Evolutionary conservation across 1,140 invertebrate genomes (phyloP), one percentile per base, ranked within the genome.

Genomic region (Temnothorax curvispinosus): DNA sequence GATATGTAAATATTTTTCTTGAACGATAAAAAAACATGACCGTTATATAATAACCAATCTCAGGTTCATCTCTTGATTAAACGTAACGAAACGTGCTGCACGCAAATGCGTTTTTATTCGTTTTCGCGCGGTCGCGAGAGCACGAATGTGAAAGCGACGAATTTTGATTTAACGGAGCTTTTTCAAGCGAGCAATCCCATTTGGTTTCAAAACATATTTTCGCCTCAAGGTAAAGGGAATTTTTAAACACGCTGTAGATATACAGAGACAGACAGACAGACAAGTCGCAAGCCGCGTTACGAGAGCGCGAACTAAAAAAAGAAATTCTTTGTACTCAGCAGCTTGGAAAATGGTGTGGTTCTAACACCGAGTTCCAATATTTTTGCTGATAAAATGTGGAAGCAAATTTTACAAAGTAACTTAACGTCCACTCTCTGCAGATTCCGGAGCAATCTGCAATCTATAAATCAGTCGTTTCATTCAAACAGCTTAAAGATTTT

Each of bases 1-100:
- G 18, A 80, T 67, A 38, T 5, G 32, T 50, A 67, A 65, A 78
- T 67, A 78, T 67, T 80, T 67, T 80, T 52, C 32, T 52, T 21
- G 11, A 2, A 38, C 11, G 7, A 35, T 52, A n/a, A 13, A 18
- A 52, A 67, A 65, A 44, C 32, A 21, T 2, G 27, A 44, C 65
- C 11, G 8, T 58, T 76, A 27, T 27, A 27, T 27, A 76, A 52
- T 62, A 50, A 50, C 18, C 62, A 80, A 27, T 80, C 44, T 38
- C 18, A 9, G n/a, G 13, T 1, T 67, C 13, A 11, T 52, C 76
- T 52, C 7, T 32, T 18, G 18, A 80, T 80, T 38, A 67, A 41
- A 52, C n/a, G n/a, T 38, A 58, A 44, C 15, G 41, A 4, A 44
- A n/a, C 27, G 58, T 65, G n/a, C 0, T 13, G 4, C 5, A 27